phyloP scores from a whole-genome alignment of 2,797 vertebrate species.

The Poeciliopsis gracilis region DNA sequence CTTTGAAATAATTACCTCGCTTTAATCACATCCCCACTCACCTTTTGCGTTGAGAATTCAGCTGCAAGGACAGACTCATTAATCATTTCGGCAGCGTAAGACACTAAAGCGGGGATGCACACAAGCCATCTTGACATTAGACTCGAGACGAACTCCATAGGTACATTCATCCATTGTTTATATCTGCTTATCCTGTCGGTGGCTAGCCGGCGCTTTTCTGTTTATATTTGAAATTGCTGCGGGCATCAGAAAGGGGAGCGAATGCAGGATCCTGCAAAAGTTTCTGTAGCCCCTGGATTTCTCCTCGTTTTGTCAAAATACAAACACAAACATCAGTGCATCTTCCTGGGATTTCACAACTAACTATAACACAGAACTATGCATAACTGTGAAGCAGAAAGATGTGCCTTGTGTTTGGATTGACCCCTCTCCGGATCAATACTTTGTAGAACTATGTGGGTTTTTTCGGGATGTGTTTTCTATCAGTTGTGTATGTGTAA shows the following conservation, averaged over 20 bases:
- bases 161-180: neutral
- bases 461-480: neutral
- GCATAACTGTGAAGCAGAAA: neutral
- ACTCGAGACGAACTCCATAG: neutral
- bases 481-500: neutral
- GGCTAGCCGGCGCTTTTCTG: neutral
- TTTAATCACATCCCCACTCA: constrained; percentile 32
- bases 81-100: constrained; percentile 30
- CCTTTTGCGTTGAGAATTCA: constrained; percentile 38
- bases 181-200: neutral
- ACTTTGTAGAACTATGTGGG: neutral
- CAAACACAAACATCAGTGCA: neutral
- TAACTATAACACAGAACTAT: neutral
- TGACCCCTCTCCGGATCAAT: neutral
- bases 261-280: neutral
- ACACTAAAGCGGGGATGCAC: constrained; percentile 2
- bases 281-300: neutral
- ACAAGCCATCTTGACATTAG: constrained; percentile 22
- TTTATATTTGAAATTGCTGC: neutral
- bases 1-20: constrained; percentile 43
- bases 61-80: constrained; percentile 18
- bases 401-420: neutral
- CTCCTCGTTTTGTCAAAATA: neutral
- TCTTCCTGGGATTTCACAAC: too few species aligned
- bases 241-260: neutral